Evolutionary conservation across 2,888 invertebrate species (phyloP), one percentile per base, ranked within the genome.

Genomic region (Eueremaeus valkanovi): DNA sequence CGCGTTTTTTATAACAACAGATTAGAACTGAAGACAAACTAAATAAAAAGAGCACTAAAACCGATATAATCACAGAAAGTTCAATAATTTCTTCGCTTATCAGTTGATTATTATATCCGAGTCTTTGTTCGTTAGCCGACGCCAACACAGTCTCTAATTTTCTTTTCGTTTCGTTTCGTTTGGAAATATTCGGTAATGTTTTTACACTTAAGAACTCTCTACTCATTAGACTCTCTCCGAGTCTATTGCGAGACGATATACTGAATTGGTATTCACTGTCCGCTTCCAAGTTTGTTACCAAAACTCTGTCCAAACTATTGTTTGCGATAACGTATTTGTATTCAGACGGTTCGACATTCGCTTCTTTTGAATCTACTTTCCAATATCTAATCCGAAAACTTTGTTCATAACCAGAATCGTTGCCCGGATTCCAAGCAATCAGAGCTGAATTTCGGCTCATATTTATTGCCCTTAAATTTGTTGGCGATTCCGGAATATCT

Each of bases 241-340:
- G 87, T 81, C 89, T 89, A 84, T 97, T 97, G 81, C 89, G 88
- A 0, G 94, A 91, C 89, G 92, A 90, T 6, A 96, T 89, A 18
- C 92, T 92, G 83, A 97, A 92, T 1, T 92, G 88, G 82, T 96
- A 96, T 81, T 91, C 89, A 0, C 93, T 93, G 77, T 90, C 92
- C 77, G 91, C 87, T 74, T 90, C 89, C 66, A 97, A 86, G 6
- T 90, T 91, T 72, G 86, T 87, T n/a, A 96, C 88, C 0, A 84
- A 84, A 82, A 88, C 89, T 45, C 87, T 86, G 79, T 86, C 90
- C 82, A 83, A 84, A 85, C 86, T 88, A 83, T 81, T 83, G 80
- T 74, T 74, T 21, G 51, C 66, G 55, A 68, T 51, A 31, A 33
- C 31, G 51, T 49, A 66, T 49, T 68, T 55, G 36, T 36, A 45